A percentile compares a stretch with the other conserved stretches of the same genome.
These are phyloP conservation scores for Zoroaster sp. DNA, from an alignment of 53 echinoderm and acorn worm genomes.

Conservation along the genomic window DNA sequence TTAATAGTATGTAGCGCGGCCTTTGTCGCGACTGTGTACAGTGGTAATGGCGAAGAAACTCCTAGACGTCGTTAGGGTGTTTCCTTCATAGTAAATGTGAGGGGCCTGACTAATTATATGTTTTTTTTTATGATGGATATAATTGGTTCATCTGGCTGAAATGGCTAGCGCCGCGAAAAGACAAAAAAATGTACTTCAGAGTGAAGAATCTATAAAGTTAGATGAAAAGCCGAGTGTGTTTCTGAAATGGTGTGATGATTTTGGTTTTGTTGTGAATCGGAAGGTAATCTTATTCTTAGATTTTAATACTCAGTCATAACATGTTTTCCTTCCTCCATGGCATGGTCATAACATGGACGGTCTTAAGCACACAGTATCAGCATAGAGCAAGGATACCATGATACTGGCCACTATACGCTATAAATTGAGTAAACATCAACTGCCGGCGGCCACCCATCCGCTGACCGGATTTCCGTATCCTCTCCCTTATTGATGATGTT, in stretches of 20 bases:
- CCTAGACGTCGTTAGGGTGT: not conserved
- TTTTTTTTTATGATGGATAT: not conserved
- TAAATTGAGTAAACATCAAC: no score
- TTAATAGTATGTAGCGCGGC: not conserved
- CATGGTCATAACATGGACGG: no score
- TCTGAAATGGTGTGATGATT: constrained; percentile 64
- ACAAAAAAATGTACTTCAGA: not conserved
- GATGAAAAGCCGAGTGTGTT: constrained; percentile 33
- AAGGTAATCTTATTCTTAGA: no score
- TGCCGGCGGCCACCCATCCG: no score
- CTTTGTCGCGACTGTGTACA: not conserved
- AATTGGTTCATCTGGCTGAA: not conserved
- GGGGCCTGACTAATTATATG: not conserved
- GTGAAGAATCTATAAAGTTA: not conserved
- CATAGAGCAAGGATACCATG: no score
- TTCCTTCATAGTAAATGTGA: not conserved
- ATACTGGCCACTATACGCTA: no score
- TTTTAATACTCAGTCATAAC: no score
- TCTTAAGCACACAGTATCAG: no score
- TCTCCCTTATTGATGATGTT: no score
- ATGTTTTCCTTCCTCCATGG: no score
- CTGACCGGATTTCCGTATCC: no score
- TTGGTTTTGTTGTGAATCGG: constrained; percentile 49
- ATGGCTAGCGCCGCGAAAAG: constrained; percentile 39
- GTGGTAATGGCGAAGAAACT: not conserved